Evolutionary conservation across 2,113 vertebrate genomes (phyloP).

Genomic region (Percina caprodes): DNA sequence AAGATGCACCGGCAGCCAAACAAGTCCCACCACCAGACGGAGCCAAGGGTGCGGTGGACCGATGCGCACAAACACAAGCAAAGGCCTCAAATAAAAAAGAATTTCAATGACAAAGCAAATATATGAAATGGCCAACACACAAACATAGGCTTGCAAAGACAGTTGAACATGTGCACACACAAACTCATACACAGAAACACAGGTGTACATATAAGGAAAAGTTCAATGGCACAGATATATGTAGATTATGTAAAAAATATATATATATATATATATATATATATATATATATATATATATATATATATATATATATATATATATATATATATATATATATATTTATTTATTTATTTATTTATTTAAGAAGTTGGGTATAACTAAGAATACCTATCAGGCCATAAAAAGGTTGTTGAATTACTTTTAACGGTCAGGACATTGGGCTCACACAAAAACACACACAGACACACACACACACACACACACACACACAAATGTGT

Average conservation of each 20-base stretch:
- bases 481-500: slow-evolving; percentile 34
- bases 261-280: too few species aligned
- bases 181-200: too few species aligned
- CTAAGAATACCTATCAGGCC: background rate
- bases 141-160: slow-evolving; percentile 8
- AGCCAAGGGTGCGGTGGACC: slow-evolving; percentile 1
- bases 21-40: background rate
- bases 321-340: too few species aligned
- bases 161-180: background rate
- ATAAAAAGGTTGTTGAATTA: background rate
- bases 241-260: too few species aligned
- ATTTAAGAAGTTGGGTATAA: background rate
- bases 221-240: background rate
- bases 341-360: too few species aligned
- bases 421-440: slow-evolving; percentile 1
- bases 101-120: slow-evolving; percentile 7
- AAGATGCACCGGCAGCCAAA: slow-evolving; percentile 28
- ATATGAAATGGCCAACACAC: background rate
- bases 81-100: slow-evolving; percentile 12
- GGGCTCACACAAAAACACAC: slow-evolving; percentile 1
- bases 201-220: background rate
- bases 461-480: slow-evolving; percentile 21
- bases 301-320: too few species aligned
- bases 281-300: too few species aligned
- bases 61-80: background rate